A percentile compares a stretch with the other conserved stretches of the same genome.
These are phyloP conservation scores for Taenaris catops DNA, from an alignment of 2,888 invertebrate species.

Conservation along the genomic window DNA sequence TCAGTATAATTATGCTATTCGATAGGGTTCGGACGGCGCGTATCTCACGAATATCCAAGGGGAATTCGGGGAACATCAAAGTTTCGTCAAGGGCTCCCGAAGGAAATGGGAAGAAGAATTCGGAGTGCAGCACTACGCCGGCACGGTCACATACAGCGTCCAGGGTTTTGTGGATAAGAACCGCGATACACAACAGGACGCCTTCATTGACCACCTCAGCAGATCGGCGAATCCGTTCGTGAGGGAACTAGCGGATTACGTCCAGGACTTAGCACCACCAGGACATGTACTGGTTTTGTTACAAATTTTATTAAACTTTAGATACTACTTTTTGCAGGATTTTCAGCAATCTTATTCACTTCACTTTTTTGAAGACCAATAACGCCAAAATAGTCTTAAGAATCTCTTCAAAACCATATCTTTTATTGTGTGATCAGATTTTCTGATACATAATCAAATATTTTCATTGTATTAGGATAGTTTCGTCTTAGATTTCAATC, in stretches of 20 bases:
- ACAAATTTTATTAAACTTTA: too few species aligned
- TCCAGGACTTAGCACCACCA: slow-evolving; percentile 75
- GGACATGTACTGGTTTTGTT: slow-evolving; percentile 86
- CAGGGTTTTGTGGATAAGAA: slow-evolving; percentile 95
- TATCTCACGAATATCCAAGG: slow-evolving; percentile 93
- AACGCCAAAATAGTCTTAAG: too few species aligned
- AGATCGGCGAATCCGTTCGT: slow-evolving; percentile 91
- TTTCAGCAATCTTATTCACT: too few species aligned
- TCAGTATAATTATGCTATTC: too few species aligned
- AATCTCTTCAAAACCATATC: too few species aligned
- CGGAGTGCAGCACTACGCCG: slow-evolving; percentile 94
- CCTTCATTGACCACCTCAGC: slow-evolving; percentile 93
- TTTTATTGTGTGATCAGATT: too few species aligned
- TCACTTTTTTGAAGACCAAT: too few species aligned
- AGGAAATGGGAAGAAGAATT: slow-evolving; percentile 95
- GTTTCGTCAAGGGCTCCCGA: slow-evolving; percentile 92
- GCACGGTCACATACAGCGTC: slow-evolving; percentile 88
- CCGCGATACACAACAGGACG: slow-evolving; percentile 95
- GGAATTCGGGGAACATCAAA: slow-evolving; percentile 91
- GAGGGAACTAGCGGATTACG: slow-evolving; percentile 83
- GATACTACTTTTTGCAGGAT: too few species aligned
- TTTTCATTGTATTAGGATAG: too few species aligned
- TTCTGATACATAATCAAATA: too few species aligned
- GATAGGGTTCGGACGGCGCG: slow-evolving; percentile 90
- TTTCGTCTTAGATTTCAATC: too few species aligned